Conservation (phyloP, 30 jellyfish, hydroid and myxozoan species). For the Turritopsis rubra region DNA sequence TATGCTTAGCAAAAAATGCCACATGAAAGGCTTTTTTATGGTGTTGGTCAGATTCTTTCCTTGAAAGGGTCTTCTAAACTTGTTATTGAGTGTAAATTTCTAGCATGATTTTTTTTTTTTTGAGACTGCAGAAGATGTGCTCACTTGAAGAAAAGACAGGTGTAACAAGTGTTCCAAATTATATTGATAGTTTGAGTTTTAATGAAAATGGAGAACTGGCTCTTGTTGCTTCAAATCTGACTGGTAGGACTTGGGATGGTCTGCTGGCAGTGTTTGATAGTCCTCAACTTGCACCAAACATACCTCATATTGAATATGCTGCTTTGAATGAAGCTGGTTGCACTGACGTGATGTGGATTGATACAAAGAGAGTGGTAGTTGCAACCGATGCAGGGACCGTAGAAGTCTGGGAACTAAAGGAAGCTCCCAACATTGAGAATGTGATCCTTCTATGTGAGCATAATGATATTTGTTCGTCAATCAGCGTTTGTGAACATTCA, state of each 20-base stretch:
- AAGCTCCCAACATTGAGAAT: conserved; percentile 40
- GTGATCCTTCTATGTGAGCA: conserved; percentile 52
- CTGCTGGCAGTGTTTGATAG: conserved; percentile 51
- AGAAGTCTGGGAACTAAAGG: conserved; percentile 47
- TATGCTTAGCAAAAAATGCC: too few relatives aligned
- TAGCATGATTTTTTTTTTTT: too few relatives aligned
- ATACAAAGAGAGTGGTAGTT: conserved; percentile 29
- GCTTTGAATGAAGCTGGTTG: conserved; percentile 69
- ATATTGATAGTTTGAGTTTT: conserved; percentile 36
- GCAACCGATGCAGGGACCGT: conserved; percentile 71
- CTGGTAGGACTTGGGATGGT: conserved; percentile 91
- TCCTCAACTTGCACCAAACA: conserved; percentile 67
- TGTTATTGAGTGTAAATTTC: not conserved
- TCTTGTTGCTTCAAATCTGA: conserved; percentile 63
- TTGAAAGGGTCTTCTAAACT: too few relatives aligned
- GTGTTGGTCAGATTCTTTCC: too few relatives aligned
- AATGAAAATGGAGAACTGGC: conserved; percentile 68
- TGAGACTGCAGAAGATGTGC: not conserved
- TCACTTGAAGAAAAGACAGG: conserved; percentile 31
- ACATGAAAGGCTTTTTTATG: too few relatives aligned
- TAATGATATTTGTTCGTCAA: conserved; percentile 70
- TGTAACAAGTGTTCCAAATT: conserved; percentile 29
- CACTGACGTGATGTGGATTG: conserved; percentile 66
- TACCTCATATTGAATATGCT: conserved; percentile 63
- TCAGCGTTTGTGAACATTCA: conserved; percentile 36